Evolutionary conservation across 2,797 vertebrate genomes (phyloP), one percentile per base, ranked within the genome.

Genomic region (Micropoecilia bifurca): DNA sequence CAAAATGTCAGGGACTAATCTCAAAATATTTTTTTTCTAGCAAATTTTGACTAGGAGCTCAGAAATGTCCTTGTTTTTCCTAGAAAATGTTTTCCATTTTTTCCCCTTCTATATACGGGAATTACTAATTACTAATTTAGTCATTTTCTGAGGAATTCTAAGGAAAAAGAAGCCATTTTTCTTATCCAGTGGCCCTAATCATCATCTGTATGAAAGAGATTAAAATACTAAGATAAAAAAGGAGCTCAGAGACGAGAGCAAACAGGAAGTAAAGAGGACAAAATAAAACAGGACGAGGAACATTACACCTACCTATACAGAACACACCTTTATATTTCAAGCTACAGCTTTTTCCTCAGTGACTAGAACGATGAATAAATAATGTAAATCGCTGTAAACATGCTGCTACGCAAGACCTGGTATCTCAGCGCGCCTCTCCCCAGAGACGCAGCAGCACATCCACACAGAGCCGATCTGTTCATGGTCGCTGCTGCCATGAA

Each of bases 401-500:
- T n/a, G 55, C 53, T n/a, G 28, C 53, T 72, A 80, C 6, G 6
- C 25, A 59, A 36, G 46, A 73, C 22, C 71, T 71, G 77, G 46
- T 57, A 36, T 68, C 68, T 73, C 76, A 82, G 22, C 41, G 14
- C 12, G 43, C 20, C 59, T 55, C 73, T n/a, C 73, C 73, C 22
- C 22, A 43, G 6, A 41, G 48, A 74, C 33, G 41, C 48, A 6
- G 12, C 33, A 4, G 6, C 50, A 41, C 50, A 28, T 39, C 55
- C 73, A 30, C 53, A 90, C 78, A 89, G 59, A 83, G 74, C 53
- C 68, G 59, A 82, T 80, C 77, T 90, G 89, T 91, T 88, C 77
- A 55, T 43, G 4, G 71, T 30, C 74, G 74, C 80, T 68, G 76
- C 30, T 36, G 75, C 68, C 74, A 92, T 93, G 87, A 95, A 93